Evolutionary conservation across 2,888 invertebrate species (phyloP).

Genomic region (Rhingia campestris): DNA sequence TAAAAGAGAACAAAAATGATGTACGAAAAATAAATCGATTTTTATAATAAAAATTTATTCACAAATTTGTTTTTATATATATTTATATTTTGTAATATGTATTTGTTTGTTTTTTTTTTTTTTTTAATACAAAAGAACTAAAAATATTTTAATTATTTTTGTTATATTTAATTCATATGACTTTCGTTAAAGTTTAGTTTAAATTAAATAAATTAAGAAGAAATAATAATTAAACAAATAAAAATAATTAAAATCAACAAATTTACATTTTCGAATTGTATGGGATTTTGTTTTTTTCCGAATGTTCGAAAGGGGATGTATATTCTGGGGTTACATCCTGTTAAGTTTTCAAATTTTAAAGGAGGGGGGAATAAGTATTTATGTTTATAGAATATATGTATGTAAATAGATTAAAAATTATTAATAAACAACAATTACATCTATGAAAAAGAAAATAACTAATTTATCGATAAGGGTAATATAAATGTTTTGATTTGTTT

Average conservation of each 20-base stretch:
- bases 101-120: slow-evolving; percentile 11
- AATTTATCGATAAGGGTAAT: slow-evolving; percentile 10
- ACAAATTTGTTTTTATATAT: slow-evolving; percentile 39
- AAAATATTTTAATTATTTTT: slow-evolving; percentile 35
- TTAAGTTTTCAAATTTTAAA: slow-evolving; percentile 14
- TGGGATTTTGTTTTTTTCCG: slow-evolving; percentile 2
- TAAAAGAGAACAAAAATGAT: slow-evolving; percentile 3
- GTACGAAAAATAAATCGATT: slow-evolving; percentile 55
- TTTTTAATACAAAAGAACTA: slow-evolving; percentile 61
- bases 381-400: slow-evolving; percentile 15
- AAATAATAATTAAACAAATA: slow-evolving; percentile 26
- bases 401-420: slow-evolving; percentile 37
- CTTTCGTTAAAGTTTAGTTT: slow-evolving; percentile 55
- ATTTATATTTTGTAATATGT: slow-evolving; percentile 29
- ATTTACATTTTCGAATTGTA: slow-evolving; percentile 23
- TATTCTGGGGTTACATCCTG: slow-evolving; percentile 15
- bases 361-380: slow-evolving; percentile 11
- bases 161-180: slow-evolving; percentile 67
- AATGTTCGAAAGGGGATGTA: slow-evolving; percentile 9
- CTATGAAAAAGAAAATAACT: slow-evolving; percentile 15
- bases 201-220: slow-evolving; percentile 71
- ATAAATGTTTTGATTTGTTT: slow-evolving; percentile 25
- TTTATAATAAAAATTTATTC: slow-evolving; percentile 60
- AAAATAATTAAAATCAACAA: slow-evolving; percentile 23
- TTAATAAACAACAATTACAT: slow-evolving; percentile 50